Percentiles rank a stretch among this genome's conserved stretches.
Evolutionary conservation across 2,797 vertebrate species (phyloP).

Genomic region (Enteromius radiatus): DNA sequence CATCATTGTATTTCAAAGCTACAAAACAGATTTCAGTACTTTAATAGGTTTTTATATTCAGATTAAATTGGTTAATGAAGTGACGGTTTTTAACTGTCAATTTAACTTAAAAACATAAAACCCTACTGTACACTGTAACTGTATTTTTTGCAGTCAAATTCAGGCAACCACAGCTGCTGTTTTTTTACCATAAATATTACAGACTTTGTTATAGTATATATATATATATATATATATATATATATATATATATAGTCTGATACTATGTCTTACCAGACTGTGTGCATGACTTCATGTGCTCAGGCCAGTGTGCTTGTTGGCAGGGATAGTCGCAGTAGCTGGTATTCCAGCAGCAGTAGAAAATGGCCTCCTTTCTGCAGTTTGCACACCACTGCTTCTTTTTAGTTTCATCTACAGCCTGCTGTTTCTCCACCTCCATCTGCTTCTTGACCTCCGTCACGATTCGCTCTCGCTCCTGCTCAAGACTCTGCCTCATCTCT

Average conservation of each 20-base stretch:
- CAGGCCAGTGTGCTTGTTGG: conserved; percentile 95
- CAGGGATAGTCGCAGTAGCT: conserved; percentile 97
- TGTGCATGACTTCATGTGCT: conserved; percentile 97
- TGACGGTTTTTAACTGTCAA: no score
- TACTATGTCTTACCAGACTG: conserved; percentile 85
- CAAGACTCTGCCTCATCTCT: conserved; percentile 96
- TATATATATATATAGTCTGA: background rate
- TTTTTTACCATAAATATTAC: no score
- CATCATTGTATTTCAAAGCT: no score
- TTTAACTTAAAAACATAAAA: no score
- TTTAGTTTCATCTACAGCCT: conserved; percentile 93
- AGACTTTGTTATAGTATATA: no score
- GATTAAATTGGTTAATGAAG: no score
- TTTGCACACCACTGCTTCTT: conserved; percentile 97
- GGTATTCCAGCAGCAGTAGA: conserved; percentile 97
- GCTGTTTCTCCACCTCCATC: conserved; percentile 90
- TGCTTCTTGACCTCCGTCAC: conserved; percentile 93
- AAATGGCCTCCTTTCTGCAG: conserved; percentile 95
- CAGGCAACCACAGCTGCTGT: no score
- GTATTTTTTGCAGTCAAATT: no score
- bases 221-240: no score
- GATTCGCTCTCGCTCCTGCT: conserved; percentile 92
- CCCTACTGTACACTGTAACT: no score
- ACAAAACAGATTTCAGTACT: no score
- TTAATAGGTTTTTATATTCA: no score